Evolutionary conservation across 2,113 vertebrate genomes (phyloP), one percentile per base, ranked within the genome.

Genomic region (Planiliza haematocheilus): DNA sequence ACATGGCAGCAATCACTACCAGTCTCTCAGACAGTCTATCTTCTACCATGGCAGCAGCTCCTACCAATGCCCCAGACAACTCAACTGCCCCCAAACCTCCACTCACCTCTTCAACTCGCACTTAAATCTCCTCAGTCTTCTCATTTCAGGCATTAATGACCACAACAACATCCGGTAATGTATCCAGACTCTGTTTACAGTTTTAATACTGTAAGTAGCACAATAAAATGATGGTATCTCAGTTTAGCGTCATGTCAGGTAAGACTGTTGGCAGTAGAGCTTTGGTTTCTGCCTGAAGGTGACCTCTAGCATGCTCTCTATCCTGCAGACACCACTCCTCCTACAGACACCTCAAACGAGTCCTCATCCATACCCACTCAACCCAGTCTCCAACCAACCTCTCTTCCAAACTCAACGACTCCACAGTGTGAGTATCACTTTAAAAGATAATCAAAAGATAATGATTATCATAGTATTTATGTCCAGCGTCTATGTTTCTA

Each of bases 361-460:
- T n/a, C n/a, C n/a, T n/a, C n/a, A n/a, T n/a, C n/a, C n/a, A n/a
- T n/a, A n/a, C n/a, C n/a, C n/a, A n/a, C n/a, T 30, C 5, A 2
- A 30, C 5, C 24, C 24, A 30, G 2, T 5, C 24, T 30, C 24
- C 24, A 30, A 5, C 24, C 24, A 30, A 30, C 24, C 24, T 30
- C 24, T 61, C 24, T 30, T 30, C 5, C 24, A 3, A 5, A 30
- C 24, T 30, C 24, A 30, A 30, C 24, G 5, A 2, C 3, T 39
- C 24, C 2, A n/a, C 2, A 18, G 8, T 89, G 88, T 91, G 74
- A 91, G 90, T 90, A 80, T 49, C 42, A 66, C 1, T 24, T 51
- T 63, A 64, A 51, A n/a, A 61, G 20, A 1, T 30, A 7, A 7
- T 56, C 49, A 1, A 4, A n/a, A 61, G 20, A 1, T 30, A 7